Conservation (phyloP, 1,140 invertebrate species). For the Brachionus manjavacas region DNA sequence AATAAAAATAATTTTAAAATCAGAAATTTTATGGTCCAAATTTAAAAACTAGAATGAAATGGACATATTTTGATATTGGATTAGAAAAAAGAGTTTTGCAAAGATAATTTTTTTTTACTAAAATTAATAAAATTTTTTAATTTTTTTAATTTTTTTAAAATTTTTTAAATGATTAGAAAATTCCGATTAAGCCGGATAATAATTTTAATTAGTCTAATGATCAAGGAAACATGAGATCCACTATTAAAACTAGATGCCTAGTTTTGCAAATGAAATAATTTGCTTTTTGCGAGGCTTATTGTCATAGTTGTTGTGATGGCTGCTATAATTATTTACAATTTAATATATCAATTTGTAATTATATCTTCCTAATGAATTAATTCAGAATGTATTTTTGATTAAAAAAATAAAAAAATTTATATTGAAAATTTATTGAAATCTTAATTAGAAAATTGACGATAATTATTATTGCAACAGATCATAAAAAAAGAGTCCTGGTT, state of each 20-base stretch:
- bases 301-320: not conserved
- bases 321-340: conserved; percentile 1
- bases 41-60: not conserved
- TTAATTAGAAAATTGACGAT: conserved; percentile 5
- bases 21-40: not conserved
- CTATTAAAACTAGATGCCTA: not conserved
- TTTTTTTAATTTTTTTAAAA: not conserved
- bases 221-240: not conserved
- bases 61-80: not conserved
- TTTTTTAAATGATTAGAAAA: not conserved
- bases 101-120: not conserved
- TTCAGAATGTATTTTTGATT: conserved; percentile 4
- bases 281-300: not conserved
- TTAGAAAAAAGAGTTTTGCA: not conserved
- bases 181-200: not conserved
- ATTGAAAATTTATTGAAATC: not conserved
- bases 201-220: not conserved
- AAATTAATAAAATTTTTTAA: not conserved
- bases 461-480: not conserved
- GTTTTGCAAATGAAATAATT: not conserved
- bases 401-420: not conserved
- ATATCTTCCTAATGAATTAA: not conserved
- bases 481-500: not conserved
- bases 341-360: conserved; percentile 7
- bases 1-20: not conserved